Evolutionary conservation across 2,888 invertebrate species (phyloP).

Genomic region (Dicyrtoma fusca): DNA sequence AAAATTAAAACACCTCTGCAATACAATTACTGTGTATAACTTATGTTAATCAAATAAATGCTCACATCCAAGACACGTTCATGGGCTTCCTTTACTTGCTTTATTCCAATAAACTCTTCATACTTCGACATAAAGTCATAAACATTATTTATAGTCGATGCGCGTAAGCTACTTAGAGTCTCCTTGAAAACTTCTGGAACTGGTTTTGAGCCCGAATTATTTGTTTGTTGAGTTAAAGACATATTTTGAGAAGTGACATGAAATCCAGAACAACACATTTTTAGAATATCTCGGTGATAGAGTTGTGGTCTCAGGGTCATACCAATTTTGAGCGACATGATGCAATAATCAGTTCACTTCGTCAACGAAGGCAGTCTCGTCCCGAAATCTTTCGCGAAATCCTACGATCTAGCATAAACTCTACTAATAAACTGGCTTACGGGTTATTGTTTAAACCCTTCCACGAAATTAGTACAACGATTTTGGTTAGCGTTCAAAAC

Average conservation of each 20-base stretch:
- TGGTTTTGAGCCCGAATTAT: not conserved
- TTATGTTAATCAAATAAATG: not conserved
- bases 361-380: too few species aligned
- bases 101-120: slow-evolving; percentile 75
- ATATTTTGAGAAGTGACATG: not conserved
- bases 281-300: not conserved
- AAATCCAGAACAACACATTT: not conserved
- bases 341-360: too few species aligned
- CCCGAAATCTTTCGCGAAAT: too few species aligned
- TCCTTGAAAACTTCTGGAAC: not conserved
- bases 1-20: not conserved
- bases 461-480: too few species aligned
- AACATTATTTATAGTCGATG: slow-evolving; percentile 31
- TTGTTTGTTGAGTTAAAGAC: too few species aligned
- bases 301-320: not conserved
- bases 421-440: too few species aligned
- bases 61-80: slow-evolving; percentile 70
- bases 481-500: too few species aligned
- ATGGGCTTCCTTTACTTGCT: slow-evolving; percentile 76
- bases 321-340: not conserved
- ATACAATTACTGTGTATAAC: not conserved
- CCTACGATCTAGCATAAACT: too few species aligned
- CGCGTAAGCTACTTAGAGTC: slow-evolving; percentile 1
- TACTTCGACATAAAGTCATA: slow-evolving; percentile 61
- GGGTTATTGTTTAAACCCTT: too few species aligned